These are phyloP conservation scores for Pardosa pseudoannulata DNA, from an alignment of 2,888 invertebrate genomes.

Conservation along the genomic window DNA sequence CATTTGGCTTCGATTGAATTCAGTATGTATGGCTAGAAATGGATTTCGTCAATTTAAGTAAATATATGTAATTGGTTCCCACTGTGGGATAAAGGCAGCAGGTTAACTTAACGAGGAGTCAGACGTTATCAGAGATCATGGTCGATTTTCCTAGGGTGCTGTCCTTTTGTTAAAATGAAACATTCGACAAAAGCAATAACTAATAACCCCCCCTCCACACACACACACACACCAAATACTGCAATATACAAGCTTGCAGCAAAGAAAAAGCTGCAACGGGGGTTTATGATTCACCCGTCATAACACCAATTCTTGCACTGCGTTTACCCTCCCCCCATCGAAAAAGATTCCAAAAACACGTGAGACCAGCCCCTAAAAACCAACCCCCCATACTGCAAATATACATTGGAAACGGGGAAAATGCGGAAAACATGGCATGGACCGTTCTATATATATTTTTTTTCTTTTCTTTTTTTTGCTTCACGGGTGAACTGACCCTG, in stretches of 20 bases:
- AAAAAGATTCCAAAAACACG: slow-evolving; percentile 63
- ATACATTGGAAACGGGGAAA: slow-evolving; percentile 59
- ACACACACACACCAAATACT: too few relatives aligned
- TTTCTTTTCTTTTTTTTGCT: slow-evolving; percentile 21
- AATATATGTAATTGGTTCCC: too few relatives aligned
- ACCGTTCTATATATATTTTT: slow-evolving; percentile 26
- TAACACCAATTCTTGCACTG: slow-evolving; percentile 56
- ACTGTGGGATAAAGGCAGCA: too few relatives aligned
- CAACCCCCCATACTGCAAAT: slow-evolving; percentile 42
- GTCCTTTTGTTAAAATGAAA: neutral
- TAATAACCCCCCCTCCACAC: neutral
- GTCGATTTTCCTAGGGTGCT: neutral
- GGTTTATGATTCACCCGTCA: slow-evolving; percentile 69
- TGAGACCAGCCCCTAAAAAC: slow-evolving; percentile 19
- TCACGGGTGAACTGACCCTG: slow-evolving; percentile 44
- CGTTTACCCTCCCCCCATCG: slow-evolving; percentile 30
- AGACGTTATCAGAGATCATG: neutral
- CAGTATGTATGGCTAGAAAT: too few relatives aligned
- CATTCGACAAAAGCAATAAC: slow-evolving; percentile 9
- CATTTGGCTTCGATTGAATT: too few relatives aligned
- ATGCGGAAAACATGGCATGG: slow-evolving; percentile 32
- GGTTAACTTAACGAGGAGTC: too few relatives aligned
- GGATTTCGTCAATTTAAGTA: too few relatives aligned
- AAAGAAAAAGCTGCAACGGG: slow-evolving; percentile 33
- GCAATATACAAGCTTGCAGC: neutral